Evolutionary conservation across 2,888 invertebrate species (phyloP).

Genomic region (Salpingus planirostris): DNA sequence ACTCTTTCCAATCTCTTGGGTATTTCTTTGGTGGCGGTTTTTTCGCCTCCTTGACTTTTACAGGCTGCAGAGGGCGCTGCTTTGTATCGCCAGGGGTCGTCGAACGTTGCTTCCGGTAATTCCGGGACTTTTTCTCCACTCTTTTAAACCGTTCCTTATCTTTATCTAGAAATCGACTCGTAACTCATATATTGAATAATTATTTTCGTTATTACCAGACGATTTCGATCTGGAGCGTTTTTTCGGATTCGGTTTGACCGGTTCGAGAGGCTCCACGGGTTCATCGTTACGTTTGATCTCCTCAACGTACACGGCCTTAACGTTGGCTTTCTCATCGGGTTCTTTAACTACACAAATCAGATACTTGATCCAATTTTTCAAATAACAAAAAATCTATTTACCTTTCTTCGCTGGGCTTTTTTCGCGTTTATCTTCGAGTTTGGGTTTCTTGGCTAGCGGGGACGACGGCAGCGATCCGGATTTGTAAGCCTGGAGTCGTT

Average conservation of each 20-base stretch:
- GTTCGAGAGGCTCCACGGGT: too few relatives aligned
- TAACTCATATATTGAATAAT: too few relatives aligned
- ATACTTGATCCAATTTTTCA: too few relatives aligned
- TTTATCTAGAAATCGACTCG: too few relatives aligned
- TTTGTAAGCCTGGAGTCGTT: conserved; percentile 33
- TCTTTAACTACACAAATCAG: too few relatives aligned
- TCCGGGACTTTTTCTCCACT: conserved; percentile 25
- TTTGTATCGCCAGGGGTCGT: conserved; percentile 12
- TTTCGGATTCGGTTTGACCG: background rate
- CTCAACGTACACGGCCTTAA: too few relatives aligned
- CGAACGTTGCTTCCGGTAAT: conserved; percentile 22
- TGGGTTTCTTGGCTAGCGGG: conserved; percentile 14
- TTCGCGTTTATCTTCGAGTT: too few relatives aligned
- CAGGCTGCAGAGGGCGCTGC: too few relatives aligned
- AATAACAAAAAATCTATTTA: too few relatives aligned
- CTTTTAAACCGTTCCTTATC: conserved; percentile 9
- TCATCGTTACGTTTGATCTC: too few relatives aligned
- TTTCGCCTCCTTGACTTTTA: conserved; percentile 1
- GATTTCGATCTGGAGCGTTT: conserved; percentile 5
- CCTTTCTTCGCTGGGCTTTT: too few relatives aligned
- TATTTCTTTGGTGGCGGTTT: conserved; percentile 15
- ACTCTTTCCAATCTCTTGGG: conserved; percentile 28
- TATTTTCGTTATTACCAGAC: conserved; percentile 1
- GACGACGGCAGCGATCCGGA: conserved; percentile 11
- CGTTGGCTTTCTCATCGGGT: too few relatives aligned